Percentiles rank a stretch among this genome's conserved stretches.
phyloP scores from a whole-genome alignment of 1,140 invertebrate genomes.

The Schlechtendalia chinensis region DNA sequence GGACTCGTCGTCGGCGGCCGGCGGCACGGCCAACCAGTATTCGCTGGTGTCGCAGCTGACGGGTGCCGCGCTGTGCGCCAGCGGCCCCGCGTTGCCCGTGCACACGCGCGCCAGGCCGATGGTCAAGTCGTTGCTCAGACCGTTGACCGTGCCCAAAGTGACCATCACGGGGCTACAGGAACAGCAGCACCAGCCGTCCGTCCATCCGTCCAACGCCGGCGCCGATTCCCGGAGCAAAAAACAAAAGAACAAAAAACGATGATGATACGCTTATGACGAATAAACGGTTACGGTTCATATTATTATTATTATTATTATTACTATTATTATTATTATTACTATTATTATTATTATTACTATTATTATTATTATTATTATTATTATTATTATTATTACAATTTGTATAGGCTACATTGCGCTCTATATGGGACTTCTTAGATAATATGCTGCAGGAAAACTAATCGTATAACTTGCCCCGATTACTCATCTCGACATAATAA shows the following conservation, averaged over 20 bases:
- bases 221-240: slow-evolving; percentile 15
- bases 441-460: too few species aligned
- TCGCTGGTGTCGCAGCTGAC: slow-evolving; percentile 64
- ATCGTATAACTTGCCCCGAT: too few species aligned
- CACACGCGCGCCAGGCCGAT: slow-evolving; percentile 58
- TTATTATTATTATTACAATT: too few species aligned
- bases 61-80: slow-evolving; percentile 64
- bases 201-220: not conserved
- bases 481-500: too few species aligned
- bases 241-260: slow-evolving; percentile 43
- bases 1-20: slow-evolving; percentile 56
- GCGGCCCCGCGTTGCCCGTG: slow-evolving; percentile 62
- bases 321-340: too few species aligned
- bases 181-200: slow-evolving; percentile 3
- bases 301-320: not conserved
- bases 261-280: not conserved
- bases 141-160: slow-evolving; percentile 63
- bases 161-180: slow-evolving; percentile 55
- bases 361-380: not conserved
- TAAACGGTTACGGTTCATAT: not conserved
- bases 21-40: slow-evolving; percentile 53
- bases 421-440: too few species aligned
- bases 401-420: too few species aligned
- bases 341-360: too few species aligned
- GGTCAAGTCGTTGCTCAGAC: slow-evolving; percentile 62